Base-by-base conservation (phyloP, 92 coral and sea anemone species). In the Epizoanthus scotinus region DNA sequence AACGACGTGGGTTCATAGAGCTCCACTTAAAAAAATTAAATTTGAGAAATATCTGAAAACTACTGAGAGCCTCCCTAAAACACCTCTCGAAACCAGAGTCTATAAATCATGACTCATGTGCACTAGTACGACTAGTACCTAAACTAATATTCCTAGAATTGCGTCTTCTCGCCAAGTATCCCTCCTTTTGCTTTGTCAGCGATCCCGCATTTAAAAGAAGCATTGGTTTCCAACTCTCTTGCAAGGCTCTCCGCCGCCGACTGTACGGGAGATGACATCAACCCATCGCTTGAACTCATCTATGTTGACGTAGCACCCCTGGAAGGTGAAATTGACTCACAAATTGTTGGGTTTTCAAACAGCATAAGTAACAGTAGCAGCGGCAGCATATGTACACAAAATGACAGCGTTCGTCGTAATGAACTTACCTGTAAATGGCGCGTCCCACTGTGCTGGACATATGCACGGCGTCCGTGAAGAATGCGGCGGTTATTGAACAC, bases 291-390 rank as follows among this genome's bases (percentile, higher is more conserved):
- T 89, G 69, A 90, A 92, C 62, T 92, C 97, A 64, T 92, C 97
- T 68, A 92, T 92, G 27, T 92, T 92, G 29, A 92, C 89, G 83
- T 90, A 92, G 24, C 77, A 55, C 5, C 97, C 97, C 97, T 90
- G 74, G 56, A 12, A 58, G 34, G 58, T 24, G 57, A 60, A 68
- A 19, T 12, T 14, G 0, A 54, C n/a, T n/a, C n/a, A n/a, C n/a
- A n/a, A n/a, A n/a, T n/a, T n/a, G n/a, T n/a, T n/a, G n/a, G n/a
- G n/a, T n/a, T n/a, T n/a, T n/a, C n/a, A n/a, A n/a, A n/a, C n/a
- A n/a, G n/a, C n/a, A n/a, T n/a, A 29, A 69, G 24, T 12, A n/a
- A 7, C 34, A 20, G 36, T 10, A 31, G 27, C 10, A 72, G 58
- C 17, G 8, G 44, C 7, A 38, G 7, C 7, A 38, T 38, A 8